Evolutionary conservation across 2,797 vertebrate species (phyloP).

Genomic region (Eutrigla gurnardus): DNA sequence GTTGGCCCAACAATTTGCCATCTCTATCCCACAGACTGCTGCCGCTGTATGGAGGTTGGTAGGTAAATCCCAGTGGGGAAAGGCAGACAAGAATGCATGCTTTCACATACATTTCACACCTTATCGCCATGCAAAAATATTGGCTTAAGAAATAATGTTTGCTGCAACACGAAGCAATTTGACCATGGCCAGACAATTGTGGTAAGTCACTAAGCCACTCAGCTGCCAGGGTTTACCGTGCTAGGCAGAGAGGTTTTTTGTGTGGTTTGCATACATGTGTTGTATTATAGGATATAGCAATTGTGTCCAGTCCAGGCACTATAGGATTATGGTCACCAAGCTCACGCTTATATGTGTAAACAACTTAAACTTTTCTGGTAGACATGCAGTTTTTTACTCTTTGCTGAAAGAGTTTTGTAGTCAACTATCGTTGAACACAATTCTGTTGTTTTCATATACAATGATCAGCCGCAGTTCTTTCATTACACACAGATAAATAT

Average conservation of each 20-base stretch:
- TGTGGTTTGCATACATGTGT: background rate
- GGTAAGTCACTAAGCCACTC: conserved; percentile 1
- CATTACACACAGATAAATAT: background rate
- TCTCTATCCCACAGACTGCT: conserved; percentile 38
- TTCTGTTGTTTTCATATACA: background rate
- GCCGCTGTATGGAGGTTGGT: conserved; percentile 2
- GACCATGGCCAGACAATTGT: background rate
- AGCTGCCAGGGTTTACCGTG: conserved; percentile 20
- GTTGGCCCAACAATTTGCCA: conserved; percentile 26
- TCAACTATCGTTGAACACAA: background rate
- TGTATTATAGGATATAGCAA: background rate
- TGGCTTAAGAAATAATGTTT: conserved; percentile 21
- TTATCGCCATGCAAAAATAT: conserved; percentile 16
- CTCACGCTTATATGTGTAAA: too few relatives aligned
- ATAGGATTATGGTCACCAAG: background rate
- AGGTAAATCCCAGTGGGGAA: conserved; percentile 7
- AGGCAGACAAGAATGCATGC: conserved; percentile 1
- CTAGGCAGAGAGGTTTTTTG: background rate
- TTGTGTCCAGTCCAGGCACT: background rate
- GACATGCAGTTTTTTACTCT: too few relatives aligned
- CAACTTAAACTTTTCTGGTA: too few relatives aligned
- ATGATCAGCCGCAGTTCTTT: background rate
- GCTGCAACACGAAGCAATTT: background rate
- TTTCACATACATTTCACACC: background rate
- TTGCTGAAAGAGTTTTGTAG: background rate